Percentiles rank a stretch among this genome's conserved stretches.
Evolutionary conservation across 2,797 vertebrate genomes (phyloP).

Genomic region (Gorsachius magnificus): DNA sequence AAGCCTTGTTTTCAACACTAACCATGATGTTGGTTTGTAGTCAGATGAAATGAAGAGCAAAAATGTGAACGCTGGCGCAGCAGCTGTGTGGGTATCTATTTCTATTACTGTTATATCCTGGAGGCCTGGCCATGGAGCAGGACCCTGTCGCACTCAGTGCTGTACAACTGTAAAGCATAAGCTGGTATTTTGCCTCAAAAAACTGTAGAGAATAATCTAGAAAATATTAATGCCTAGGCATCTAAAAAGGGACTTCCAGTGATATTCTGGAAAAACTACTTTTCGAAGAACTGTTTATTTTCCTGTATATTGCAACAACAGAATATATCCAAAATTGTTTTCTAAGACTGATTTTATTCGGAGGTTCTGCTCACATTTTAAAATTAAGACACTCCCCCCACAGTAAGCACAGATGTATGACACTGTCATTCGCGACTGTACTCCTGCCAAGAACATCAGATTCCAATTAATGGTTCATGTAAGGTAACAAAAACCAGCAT

Average conservation of each 20-base stretch:
- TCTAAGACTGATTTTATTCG: neutral
- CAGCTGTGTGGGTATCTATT: neutral
- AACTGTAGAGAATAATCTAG: neutral
- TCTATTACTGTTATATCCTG: neutral
- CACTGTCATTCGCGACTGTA: constrained; percentile 70
- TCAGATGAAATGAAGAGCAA: neutral
- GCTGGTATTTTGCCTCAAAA: neutral
- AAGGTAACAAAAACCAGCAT: constrained; percentile 72
- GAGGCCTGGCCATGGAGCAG: neutral
- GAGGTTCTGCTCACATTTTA: constrained; percentile 31
- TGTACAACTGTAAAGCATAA: neutral
- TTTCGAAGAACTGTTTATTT: neutral
- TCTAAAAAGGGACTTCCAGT: neutral
- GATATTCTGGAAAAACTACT: neutral
- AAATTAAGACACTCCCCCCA: constrained; percentile 4
- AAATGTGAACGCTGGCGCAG: neutral
- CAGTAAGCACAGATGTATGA: constrained; percentile 64
- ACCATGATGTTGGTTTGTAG: neutral
- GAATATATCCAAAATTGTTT: neutral
- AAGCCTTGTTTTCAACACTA: neutral
- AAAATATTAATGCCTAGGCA: neutral
- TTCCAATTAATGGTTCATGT: constrained; percentile 75
- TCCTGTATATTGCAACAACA: neutral
- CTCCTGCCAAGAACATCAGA: constrained; percentile 73
- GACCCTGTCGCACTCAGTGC: neutral